A percentile compares a stretch with the other conserved stretches of the same genome.
Conservation (phyloP, 1,140 invertebrate species). For the Psix sp. region DNA sequence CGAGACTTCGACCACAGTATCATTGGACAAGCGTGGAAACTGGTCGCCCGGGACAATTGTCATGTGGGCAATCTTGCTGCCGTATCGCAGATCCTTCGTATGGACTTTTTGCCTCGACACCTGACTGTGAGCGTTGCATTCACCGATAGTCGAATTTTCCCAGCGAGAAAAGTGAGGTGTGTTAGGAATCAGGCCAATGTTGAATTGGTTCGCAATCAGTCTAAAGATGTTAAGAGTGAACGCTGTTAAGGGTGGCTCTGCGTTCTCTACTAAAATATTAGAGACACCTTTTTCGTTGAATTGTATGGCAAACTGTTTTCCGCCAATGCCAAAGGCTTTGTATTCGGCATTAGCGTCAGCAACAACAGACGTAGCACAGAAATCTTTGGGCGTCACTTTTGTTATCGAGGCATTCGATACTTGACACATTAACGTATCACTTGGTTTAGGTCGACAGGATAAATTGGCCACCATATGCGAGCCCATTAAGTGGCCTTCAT, state of each 20-base stretch:
- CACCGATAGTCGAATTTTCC: conserved; percentile 69
- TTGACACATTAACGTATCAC: conserved; percentile 53
- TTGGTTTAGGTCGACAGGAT: conserved; percentile 59
- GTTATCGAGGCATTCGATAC: conserved; percentile 58
- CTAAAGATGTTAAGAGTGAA: conserved; percentile 63
- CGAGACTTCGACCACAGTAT: conserved; percentile 57
- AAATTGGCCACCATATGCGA: conserved; percentile 53
- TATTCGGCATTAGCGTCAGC: conserved; percentile 21
- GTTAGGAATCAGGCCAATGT: conserved; percentile 56
- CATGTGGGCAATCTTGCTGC: conserved; percentile 29
- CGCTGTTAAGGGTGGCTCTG: background rate
- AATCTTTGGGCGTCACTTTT: conserved; percentile 25
- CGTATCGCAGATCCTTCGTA: conserved; percentile 25
- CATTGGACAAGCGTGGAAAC: conserved; percentile 55
- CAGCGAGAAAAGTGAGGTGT: conserved; percentile 57
- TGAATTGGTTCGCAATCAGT: conserved; percentile 64
- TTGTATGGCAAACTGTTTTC: conserved; percentile 53
- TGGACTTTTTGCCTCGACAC: conserved; percentile 56
- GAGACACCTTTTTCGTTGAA: conserved; percentile 61
- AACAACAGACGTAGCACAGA: conserved; percentile 9
- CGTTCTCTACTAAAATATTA: conserved; percentile 49
- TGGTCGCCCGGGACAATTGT: conserved; percentile 50
- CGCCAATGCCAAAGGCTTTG: conserved; percentile 35
- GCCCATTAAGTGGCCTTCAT: conserved; percentile 52
- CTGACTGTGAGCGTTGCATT: conserved; percentile 67